phyloP scores from a whole-genome alignment of 2,113 vertebrate species.

The Castor canadensis region DNA sequence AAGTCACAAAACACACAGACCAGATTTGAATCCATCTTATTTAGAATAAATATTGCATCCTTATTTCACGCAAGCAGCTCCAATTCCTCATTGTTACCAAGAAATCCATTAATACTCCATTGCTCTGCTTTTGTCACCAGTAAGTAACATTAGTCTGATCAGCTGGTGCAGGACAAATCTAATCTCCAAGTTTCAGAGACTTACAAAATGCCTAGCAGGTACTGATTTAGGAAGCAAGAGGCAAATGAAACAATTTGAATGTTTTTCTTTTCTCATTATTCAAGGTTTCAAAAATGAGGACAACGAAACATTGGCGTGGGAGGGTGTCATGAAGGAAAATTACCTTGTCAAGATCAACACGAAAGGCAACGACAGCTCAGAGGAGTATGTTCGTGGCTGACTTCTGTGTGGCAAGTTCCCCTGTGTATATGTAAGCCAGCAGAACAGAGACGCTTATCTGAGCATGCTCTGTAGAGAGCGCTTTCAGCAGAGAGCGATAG shows the following conservation, averaged over 20 bases:
- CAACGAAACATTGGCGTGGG: constrained; percentile 87
- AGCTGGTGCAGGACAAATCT: accelerated
- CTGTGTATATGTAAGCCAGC: accelerated
- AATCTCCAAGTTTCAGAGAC: neutral
- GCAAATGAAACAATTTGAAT: neutral
- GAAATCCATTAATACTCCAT: neutral
- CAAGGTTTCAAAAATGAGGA: constrained; percentile 86
- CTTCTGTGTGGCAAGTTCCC: neutral
- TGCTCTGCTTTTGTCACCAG: accelerated
- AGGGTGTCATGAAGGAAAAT: constrained; percentile 90
- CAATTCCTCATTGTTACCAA: neutral
- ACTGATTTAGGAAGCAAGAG: neutral
- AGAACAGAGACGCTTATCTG: neutral
- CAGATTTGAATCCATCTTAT: accelerated
- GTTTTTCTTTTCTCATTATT: constrained; percentile 25
- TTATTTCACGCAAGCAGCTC: neutral
- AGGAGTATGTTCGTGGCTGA: constrained; percentile 80
- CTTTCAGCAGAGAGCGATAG: accelerated
- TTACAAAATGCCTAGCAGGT: neutral
- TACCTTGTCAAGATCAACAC: constrained; percentile 88
- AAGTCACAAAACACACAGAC: neutral
- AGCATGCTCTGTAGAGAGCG: neutral
- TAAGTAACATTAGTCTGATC: neutral
- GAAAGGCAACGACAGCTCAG: constrained; percentile 81
- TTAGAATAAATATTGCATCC: neutral